Conservation (phyloP, 30 jellyfish, hydroid and myxozoan genomes). For the Pelagia noctiluca region DNA sequence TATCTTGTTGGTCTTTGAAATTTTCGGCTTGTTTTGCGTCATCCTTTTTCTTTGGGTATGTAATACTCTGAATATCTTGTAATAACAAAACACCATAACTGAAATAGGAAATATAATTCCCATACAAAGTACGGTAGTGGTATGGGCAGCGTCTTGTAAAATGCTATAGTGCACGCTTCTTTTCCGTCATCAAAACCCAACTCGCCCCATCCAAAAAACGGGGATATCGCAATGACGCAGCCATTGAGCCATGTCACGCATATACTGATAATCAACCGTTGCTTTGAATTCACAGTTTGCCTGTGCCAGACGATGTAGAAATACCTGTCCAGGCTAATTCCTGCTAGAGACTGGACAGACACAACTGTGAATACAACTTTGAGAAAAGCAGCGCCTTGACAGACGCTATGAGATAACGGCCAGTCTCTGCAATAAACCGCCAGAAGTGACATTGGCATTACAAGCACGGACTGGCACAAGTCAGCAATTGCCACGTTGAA, state of each 20-base stretch:
- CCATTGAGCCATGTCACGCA: constrained; percentile 55
- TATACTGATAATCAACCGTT: constrained; percentile 25
- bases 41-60: constrained; percentile 32
- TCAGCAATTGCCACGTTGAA: constrained; percentile 91
- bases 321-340: constrained; percentile 85
- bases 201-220: constrained; percentile 88
- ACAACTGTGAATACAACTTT: constrained; percentile 70
- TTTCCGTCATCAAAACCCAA: constrained; percentile 87
- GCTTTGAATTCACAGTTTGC: constrained; percentile 33
- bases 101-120: constrained; percentile 57
- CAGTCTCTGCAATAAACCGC: constrained; percentile 46
- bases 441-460: constrained; percentile 75
- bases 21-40: no score
- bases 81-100: constrained; percentile 78
- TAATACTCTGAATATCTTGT: constrained; percentile 46
- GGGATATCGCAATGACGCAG: constrained; percentile 62
- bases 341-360: constrained; percentile 89
- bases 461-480: constrained; percentile 64
- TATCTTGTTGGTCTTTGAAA: no score
- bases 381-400: constrained; percentile 57
- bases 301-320: constrained; percentile 68
- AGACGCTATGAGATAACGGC: constrained; percentile 49
- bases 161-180: constrained; percentile 77
- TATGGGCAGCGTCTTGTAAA: constrained; percentile 67
- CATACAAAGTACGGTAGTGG: constrained; percentile 56